Evolutionary conservation across 2,797 vertebrate species (phyloP).

Genomic region (Okamejei kenojei): DNA sequence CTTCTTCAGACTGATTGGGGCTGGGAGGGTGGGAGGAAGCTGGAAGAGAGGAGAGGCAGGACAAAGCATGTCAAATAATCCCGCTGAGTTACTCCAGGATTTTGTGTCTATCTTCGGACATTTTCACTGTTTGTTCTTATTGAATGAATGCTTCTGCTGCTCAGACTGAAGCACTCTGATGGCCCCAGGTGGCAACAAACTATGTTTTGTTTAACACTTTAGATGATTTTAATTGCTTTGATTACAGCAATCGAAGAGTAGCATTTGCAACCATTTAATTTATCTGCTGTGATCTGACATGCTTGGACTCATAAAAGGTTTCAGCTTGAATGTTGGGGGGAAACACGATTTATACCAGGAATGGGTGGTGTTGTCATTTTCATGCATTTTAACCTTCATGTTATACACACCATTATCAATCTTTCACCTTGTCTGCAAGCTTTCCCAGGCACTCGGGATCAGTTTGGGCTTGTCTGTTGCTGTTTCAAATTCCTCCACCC

Average conservation of each 20-base stretch:
- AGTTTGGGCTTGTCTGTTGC: background rate
- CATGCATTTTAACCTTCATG: background rate
- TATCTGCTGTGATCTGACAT: background rate
- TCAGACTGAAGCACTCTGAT: background rate
- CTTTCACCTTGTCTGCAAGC: background rate
- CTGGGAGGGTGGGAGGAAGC: too few relatives aligned
- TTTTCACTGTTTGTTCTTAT: background rate
- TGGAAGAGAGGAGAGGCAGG: too few relatives aligned
- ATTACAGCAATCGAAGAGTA: background rate
- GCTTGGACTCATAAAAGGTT: background rate
- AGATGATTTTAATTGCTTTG: background rate
- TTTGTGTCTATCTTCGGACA: too few relatives aligned
- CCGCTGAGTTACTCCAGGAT: too few relatives aligned
- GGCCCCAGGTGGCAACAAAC: background rate
- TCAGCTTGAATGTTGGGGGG: background rate
- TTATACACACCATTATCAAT: background rate
- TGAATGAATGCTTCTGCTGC: background rate
- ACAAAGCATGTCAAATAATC: too few relatives aligned
- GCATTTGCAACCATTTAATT: background rate
- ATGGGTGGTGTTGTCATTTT: background rate
- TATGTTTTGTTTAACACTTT: background rate
- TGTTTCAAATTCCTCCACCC: conserved; percentile 3
- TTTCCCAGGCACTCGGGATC: conserved; percentile 10
- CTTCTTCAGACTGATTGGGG: too few relatives aligned
- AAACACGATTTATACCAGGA: background rate